A percentile compares a stretch with the other conserved stretches of the same genome.
These are phyloP conservation scores for Parnassius smintheus DNA, from an alignment of 2,888 invertebrate species.

Conservation along the genomic window DNA sequence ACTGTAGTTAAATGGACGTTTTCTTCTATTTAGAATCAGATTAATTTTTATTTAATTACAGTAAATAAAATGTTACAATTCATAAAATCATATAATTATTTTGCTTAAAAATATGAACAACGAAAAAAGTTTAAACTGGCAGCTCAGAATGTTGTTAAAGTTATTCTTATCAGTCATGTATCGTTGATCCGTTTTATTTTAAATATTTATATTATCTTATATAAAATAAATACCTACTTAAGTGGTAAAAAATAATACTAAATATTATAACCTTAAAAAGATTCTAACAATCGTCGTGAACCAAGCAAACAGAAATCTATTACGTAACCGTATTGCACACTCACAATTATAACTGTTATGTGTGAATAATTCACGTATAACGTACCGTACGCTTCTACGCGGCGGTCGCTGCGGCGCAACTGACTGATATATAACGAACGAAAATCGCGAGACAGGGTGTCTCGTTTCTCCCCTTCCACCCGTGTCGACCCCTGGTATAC, in stretches of 20 bases:
- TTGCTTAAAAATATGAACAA: too few species aligned
- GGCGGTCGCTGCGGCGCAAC: conserved; percentile 70
- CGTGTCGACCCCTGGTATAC: conserved; percentile 21
- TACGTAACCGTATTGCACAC: conserved; percentile 59
- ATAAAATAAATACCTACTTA: background rate
- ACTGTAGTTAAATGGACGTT: too few species aligned
- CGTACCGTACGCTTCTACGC: conserved; percentile 50
- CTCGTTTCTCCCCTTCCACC: conserved; percentile 34
- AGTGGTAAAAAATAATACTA: too few species aligned
- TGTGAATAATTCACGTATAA: conserved; percentile 42
- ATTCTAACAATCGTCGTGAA: conserved; percentile 6
- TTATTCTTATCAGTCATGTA: too few species aligned
- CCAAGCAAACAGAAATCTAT: conserved; percentile 39
- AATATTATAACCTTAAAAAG: too few species aligned
- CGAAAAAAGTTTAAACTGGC: too few species aligned
- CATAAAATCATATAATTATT: too few species aligned
- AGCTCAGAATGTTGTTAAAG: too few species aligned
- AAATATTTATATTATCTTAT: background rate
- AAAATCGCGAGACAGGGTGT: conserved; percentile 44
- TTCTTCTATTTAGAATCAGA: too few species aligned
- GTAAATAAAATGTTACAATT: too few species aligned
- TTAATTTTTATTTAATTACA: too few species aligned
- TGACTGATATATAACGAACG: conserved; percentile 41
- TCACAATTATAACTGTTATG: conserved; percentile 61
- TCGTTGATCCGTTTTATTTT: too few species aligned